Evolutionary conservation across 2,888 invertebrate species (phyloP).

Genomic region (Tinea pellionella): DNA sequence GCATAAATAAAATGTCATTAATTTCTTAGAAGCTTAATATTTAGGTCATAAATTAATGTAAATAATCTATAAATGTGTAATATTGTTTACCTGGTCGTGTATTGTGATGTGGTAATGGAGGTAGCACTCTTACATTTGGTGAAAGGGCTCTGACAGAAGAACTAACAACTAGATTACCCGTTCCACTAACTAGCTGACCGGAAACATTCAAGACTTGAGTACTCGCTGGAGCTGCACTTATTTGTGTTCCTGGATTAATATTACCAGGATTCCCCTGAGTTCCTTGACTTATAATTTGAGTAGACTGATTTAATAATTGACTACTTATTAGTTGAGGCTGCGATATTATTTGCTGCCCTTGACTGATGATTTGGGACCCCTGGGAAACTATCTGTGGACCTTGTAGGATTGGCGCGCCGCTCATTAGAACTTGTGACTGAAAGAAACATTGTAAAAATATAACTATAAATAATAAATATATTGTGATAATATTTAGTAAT

Average conservation of each 20-base stretch:
- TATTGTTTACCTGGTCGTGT: conserved; percentile 43
- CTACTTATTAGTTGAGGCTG: conserved; percentile 50
- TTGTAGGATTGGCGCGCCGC: conserved; percentile 51
- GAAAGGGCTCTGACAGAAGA: conserved; percentile 52
- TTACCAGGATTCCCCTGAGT: neutral
- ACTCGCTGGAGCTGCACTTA: conserved; percentile 25
- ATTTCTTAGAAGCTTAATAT: no score
- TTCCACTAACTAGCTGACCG: conserved; percentile 40
- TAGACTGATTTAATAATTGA: conserved; percentile 48
- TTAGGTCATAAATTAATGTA: neutral
- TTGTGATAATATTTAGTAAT: no score
- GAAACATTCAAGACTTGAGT: conserved; percentile 45
- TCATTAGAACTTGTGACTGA: conserved; percentile 59
- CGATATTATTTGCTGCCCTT: conserved; percentile 48
- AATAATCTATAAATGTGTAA: neutral
- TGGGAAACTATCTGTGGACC: conserved; percentile 58
- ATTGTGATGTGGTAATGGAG: conserved; percentile 50
- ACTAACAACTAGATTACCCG: conserved; percentile 48
- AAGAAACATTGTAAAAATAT: conserved; percentile 20
- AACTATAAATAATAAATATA: neutral
- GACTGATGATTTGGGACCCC: conserved; percentile 50
- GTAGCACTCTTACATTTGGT: conserved; percentile 52
- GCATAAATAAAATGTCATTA: no score
- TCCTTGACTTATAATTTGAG: conserved; percentile 59
- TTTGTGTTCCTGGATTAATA: neutral